Base-by-base conservation (phyloP, 2,888 invertebrate species). In the Leptinotarsa juncta region DNA sequence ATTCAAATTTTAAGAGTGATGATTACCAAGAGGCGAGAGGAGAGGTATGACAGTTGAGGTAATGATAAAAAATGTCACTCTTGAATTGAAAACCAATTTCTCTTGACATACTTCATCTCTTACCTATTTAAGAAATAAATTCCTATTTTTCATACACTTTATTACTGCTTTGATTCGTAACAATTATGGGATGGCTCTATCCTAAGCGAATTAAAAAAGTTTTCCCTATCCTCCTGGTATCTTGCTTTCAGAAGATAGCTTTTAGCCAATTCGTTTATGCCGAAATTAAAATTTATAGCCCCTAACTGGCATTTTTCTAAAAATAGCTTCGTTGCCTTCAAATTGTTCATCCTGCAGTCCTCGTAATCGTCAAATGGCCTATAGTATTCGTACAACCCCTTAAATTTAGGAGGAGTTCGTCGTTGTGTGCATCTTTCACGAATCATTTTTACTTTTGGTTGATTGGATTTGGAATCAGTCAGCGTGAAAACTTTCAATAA, bases 221-320 rank as follows among this genome's bases (percentile, higher is more conserved):
- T 90, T 76, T 89, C 89, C 71, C 84, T 84, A 65, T 90, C 90
- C 77, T 90, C 90, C 65, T 86, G 85, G 81, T 90, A 90, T 66
- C 90, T 84, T 16, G 90, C 88, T 80, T 90, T 90, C 26, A 90
- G 81, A 32, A 90, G 83, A 83, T 89, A 90, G 77, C 89, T 89
- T 79, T 85, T 85, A 0, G 89, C 89, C 53, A 88, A 78, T 50
- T 89, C 88, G 78, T 90, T 88, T 20, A 82, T 82, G 3, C 82
- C 81, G 78, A 89, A 88, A 72, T 85, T 84, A 77, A 90, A 90
- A 67, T 81, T 83, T n/a, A 83, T 80, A 23, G 89, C 88, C 12
- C 87, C 85, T 76, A 85, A 84, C 82, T 90, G 90, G 79, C 88
- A 87, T 23, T 85, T 83, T 42, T 83, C 81, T 70, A 90, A 75